Conservation (phyloP, 2,113 vertebrate genomes). For the Brevimyrus niger region DNA sequence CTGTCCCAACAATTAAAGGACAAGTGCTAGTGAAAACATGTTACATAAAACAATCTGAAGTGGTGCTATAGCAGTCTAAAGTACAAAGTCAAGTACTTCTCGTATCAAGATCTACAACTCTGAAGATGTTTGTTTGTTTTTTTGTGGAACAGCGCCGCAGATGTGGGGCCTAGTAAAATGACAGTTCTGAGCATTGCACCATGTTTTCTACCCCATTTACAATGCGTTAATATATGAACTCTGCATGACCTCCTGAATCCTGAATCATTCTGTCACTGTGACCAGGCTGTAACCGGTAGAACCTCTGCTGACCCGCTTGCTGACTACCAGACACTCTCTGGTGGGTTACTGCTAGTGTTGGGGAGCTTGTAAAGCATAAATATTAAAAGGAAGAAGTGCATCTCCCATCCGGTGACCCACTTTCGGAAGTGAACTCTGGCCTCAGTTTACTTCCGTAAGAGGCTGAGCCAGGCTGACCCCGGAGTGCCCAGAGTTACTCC, state of each 20-base stretch:
- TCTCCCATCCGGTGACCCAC: neutral
- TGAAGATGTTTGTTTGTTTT: neutral
- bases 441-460: conserved; percentile 1
- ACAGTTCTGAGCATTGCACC: neutral
- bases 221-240: neutral
- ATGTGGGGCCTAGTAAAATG: neutral
- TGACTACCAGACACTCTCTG: neutral
- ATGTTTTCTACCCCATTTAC: neutral
- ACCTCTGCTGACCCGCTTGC: neutral
- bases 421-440: conserved; percentile 8
- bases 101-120: neutral
- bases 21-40: neutral
- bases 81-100: neutral
- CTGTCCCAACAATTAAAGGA: neutral
- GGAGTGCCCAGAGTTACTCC: neutral
- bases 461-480: conserved; percentile 3
- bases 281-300: neutral
- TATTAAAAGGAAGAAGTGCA: neutral
- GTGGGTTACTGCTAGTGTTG: neutral
- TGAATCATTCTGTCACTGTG: neutral
- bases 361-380: neutral
- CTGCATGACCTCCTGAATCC: neutral
- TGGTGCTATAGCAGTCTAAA: neutral
- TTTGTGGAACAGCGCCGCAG: neutral
- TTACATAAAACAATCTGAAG: neutral